Evolutionary conservation across 2,888 invertebrate genomes (phyloP).

Genomic region (Buathra laborator): DNA sequence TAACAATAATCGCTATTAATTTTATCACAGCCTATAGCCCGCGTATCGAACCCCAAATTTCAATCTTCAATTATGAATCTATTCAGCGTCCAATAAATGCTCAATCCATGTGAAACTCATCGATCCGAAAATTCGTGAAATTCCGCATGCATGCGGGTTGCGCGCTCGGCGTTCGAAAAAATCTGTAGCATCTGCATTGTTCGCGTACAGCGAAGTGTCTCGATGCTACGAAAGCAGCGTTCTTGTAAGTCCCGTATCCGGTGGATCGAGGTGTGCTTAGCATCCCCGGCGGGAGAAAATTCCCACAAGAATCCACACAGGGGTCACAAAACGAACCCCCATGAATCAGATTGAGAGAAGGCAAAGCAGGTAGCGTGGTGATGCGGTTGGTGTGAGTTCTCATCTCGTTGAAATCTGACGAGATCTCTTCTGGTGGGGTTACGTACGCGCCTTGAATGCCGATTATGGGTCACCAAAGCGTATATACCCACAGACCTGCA

Average conservation of each 20-base stretch:
- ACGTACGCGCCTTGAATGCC: constrained; percentile 55
- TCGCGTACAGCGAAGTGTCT: neutral
- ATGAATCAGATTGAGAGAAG: constrained; percentile 62
- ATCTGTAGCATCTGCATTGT: constrained; percentile 28
- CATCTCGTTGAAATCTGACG: constrained; percentile 11
- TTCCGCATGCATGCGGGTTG: constrained; percentile 20
- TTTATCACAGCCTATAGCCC: neutral
- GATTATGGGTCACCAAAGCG: constrained; percentile 14
- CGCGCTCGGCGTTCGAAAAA: neutral
- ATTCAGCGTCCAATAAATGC: neutral
- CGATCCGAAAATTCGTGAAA: neutral
- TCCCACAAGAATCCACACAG: constrained; percentile 50
- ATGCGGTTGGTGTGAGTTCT: constrained; percentile 33
- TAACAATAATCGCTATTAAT: neutral
- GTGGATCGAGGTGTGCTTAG: constrained; percentile 12
- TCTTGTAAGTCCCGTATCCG: constrained; percentile 17
- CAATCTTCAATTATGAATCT: neutral
- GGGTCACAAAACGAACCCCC: constrained; percentile 48
- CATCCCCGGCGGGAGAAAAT: constrained; percentile 22
- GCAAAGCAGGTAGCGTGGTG: constrained; percentile 47
- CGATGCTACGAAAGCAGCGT: constrained; percentile 1
- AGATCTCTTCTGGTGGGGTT: constrained; percentile 19
- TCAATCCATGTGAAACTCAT: neutral
- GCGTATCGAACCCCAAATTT: neutral
- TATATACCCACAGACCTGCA: neutral